Percentiles rank a stretch among this genome's conserved stretches.
Evolutionary conservation across 2,888 invertebrate genomes (phyloP).

Genomic region (Melanchra persicariae): DNA sequence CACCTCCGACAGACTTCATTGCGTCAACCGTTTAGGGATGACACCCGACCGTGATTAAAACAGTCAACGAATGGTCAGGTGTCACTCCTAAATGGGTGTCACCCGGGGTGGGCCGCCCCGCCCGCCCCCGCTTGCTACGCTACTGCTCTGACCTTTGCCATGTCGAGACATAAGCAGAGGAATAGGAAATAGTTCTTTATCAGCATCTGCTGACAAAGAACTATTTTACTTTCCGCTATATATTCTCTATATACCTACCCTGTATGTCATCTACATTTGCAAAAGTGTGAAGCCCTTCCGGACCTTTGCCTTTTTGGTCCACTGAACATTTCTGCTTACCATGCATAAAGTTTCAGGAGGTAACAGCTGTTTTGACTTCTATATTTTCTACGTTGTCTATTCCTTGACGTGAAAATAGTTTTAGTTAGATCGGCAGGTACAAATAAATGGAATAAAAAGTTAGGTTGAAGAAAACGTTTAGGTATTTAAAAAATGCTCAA

Average conservation of each 20-base stretch:
- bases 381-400: not conserved
- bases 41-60: no score
- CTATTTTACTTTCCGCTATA: no score
- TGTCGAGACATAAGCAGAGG: not conserved
- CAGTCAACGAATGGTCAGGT: no score
- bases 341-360: conserved; percentile 1
- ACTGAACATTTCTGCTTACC: not conserved
- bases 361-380: not conserved
- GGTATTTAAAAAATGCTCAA: not conserved
- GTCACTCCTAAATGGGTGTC: no score
- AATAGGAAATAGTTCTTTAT: not conserved
- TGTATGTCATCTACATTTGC: not conserved
- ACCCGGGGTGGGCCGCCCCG: no score
- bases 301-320: not conserved
- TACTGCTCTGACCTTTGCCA: conserved; percentile 20
- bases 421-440: not conserved
- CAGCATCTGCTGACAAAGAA: no score
- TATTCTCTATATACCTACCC: not conserved
- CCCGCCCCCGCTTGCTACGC: no score
- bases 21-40: no score
- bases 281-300: not conserved
- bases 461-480: not conserved
- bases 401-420: not conserved
- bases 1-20: no score
- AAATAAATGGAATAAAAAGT: not conserved